Conservation (phyloP, 1,140 invertebrate genomes). For the Hylaeus volcanicus region DNA sequence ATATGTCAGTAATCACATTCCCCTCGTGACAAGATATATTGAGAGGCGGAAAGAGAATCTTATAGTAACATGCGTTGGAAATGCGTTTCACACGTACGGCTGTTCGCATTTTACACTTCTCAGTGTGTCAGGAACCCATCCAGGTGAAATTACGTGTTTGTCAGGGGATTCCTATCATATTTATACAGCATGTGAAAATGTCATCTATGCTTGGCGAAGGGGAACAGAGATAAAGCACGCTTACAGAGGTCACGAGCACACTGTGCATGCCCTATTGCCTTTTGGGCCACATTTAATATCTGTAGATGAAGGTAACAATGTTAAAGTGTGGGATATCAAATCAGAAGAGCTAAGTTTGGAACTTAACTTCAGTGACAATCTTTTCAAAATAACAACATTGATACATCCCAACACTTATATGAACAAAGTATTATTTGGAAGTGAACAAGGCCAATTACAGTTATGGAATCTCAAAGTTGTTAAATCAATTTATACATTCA, state of each 20-base stretch:
- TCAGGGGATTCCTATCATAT: conserved; percentile 90
- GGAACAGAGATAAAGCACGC: conserved; percentile 92
- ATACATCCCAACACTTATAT: conserved; percentile 95
- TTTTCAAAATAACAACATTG: conserved; percentile 89
- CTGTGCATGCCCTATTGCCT: conserved; percentile 91
- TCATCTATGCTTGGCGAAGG: conserved; percentile 92
- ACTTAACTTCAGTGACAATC: conserved; percentile 85
- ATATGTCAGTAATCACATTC: conserved; percentile 96
- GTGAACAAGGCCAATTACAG: conserved; percentile 92
- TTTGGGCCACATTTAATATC: conserved; percentile 93
- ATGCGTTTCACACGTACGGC: conserved; percentile 95
- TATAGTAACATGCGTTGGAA: conserved; percentile 93
- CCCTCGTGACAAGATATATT: conserved; percentile 92
- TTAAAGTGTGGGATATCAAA: conserved; percentile 94
- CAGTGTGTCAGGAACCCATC: conserved; percentile 90
- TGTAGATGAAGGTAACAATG: conserved; percentile 88
- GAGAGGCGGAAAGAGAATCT: conserved; percentile 92
- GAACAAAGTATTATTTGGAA: conserved; percentile 97
- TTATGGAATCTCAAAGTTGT: conserved; percentile 94
- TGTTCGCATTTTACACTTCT: conserved; percentile 90
- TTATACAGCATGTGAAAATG: conserved; percentile 90
- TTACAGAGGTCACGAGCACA: conserved; percentile 88
- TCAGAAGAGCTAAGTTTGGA: conserved; percentile 86
- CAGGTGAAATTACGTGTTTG: conserved; percentile 90
- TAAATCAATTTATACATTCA: conserved; percentile 90